Evolutionary conservation across 2,888 invertebrate genomes (phyloP).

Genomic region (Corbicula japonica): DNA sequence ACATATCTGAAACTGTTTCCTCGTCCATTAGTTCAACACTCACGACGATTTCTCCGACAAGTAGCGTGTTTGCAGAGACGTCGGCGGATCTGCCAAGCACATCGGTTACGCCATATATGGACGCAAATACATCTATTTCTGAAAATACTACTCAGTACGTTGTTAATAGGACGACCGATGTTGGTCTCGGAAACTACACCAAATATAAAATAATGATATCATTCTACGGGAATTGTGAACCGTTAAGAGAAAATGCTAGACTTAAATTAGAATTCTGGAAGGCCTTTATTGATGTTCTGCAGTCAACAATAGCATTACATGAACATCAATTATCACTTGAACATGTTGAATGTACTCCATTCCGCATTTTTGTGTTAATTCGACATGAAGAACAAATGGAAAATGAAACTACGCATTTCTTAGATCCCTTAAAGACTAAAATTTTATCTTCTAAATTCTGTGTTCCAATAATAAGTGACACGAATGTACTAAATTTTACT

Average conservation of each 20-base stretch:
- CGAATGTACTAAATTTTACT: slow-evolving; percentile 49
- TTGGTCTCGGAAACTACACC: too few relatives aligned
- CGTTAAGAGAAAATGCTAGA: slow-evolving; percentile 28
- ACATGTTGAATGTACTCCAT: slow-evolving; percentile 60
- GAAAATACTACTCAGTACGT: too few relatives aligned
- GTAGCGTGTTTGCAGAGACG: too few relatives aligned
- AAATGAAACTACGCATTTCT: too few relatives aligned
- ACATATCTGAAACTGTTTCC: too few relatives aligned
- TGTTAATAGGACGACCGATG: too few relatives aligned
- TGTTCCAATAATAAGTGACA: slow-evolving; percentile 62
- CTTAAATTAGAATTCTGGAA: slow-evolving; percentile 64
- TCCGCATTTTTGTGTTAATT: slow-evolving; percentile 44
- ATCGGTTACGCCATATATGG: too few relatives aligned
- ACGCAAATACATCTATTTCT: too few relatives aligned
- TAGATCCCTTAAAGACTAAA: neutral
- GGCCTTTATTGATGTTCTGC: slow-evolving; percentile 55
- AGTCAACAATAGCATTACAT: slow-evolving; percentile 35
- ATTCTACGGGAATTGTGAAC: slow-evolving; percentile 57
- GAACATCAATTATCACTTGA: slow-evolving; percentile 50
- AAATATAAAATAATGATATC: slow-evolving; percentile 26
- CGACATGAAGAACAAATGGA: too few relatives aligned
- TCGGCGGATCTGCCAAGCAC: too few relatives aligned
- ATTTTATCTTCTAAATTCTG: slow-evolving; percentile 21
- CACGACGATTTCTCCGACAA: too few relatives aligned
- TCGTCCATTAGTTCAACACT: too few relatives aligned